These are phyloP conservation scores for Electrophaes corylata DNA, from an alignment of 2,888 invertebrate genomes.

Conservation along the genomic window DNA sequence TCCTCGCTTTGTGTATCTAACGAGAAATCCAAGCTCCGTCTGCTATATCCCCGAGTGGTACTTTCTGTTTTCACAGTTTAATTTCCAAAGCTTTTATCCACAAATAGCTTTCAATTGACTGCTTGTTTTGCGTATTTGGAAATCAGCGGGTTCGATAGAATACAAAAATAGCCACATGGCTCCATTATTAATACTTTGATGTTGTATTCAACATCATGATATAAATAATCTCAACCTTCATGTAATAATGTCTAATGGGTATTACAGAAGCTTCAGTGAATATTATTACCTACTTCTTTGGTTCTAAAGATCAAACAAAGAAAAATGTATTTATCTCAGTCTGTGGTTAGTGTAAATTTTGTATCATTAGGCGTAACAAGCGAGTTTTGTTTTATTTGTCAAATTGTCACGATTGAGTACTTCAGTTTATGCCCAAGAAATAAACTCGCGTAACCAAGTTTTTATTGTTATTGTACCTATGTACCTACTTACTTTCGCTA, in stretches of 20 bases:
- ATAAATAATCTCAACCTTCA: too few relatives aligned
- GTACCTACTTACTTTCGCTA: conserved; percentile 30
- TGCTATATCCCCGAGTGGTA: conserved; percentile 41
- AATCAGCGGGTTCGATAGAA: conserved; percentile 23
- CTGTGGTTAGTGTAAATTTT: conserved; percentile 6
- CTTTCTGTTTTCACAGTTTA: conserved; percentile 55
- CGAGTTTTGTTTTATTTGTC: conserved; percentile 33
- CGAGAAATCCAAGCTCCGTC: conserved; percentile 51
- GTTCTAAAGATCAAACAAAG: conserved; percentile 5
- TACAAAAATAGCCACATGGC: conserved; percentile 27
- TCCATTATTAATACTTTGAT: too few relatives aligned
- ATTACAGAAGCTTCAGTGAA: conserved; percentile 17
- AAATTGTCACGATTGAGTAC: conserved; percentile 38
- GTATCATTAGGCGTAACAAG: conserved; percentile 34
- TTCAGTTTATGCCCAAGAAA: conserved; percentile 33
- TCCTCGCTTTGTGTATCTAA: conserved; percentile 49
- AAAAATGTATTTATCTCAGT: conserved; percentile 2
- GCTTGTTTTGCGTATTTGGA: conserved; percentile 35
- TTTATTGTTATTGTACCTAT: conserved; percentile 30
- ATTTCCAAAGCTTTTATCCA: conserved; percentile 36
- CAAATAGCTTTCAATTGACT: conserved; percentile 36
- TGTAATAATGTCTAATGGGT: too few relatives aligned
- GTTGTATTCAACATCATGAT: too few relatives aligned
- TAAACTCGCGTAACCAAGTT: conserved; percentile 34
- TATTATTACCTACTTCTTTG: background rate